Conservation (phyloP, 2,113 vertebrate species). For the Poicephalus meyeri region DNA sequence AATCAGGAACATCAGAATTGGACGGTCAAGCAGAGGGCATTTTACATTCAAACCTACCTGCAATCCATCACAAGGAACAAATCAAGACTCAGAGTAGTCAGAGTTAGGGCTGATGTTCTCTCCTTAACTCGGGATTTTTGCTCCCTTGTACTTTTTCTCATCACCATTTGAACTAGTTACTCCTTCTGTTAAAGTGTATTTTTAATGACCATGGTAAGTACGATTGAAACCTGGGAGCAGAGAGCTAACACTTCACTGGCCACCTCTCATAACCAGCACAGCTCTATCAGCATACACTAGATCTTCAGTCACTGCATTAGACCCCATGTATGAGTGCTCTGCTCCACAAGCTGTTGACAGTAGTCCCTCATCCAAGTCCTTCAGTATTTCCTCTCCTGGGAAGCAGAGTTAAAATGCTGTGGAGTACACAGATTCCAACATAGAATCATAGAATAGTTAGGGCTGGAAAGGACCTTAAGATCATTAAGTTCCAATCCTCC, state of each 20-base stretch:
- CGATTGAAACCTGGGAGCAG: neutral
- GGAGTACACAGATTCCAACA: too few species aligned
- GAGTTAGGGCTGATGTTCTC: constrained; percentile 69
- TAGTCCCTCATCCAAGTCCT: neutral
- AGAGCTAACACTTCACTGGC: neutral
- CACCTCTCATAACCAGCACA: neutral
- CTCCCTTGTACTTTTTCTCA: neutral
- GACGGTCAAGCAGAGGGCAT: neutral
- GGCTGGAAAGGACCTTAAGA: too few species aligned
- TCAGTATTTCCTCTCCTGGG: neutral
- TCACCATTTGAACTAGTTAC: neutral
- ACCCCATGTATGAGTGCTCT: neutral
- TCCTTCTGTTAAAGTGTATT: neutral
- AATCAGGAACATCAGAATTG: neutral
- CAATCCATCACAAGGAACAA: constrained; percentile 11
- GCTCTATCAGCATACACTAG: neutral
- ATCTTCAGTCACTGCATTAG: neutral
- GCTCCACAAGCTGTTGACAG: neutral
- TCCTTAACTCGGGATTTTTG: constrained; percentile 54
- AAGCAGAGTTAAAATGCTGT: too few species aligned
- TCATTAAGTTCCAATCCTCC: too few species aligned
- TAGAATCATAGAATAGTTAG: too few species aligned
- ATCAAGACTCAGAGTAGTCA: constrained; percentile 38
- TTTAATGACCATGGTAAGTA: neutral
- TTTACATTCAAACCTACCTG: constrained; percentile 62